Conservation (phyloP, 2,113 vertebrate species). For the Alethe diademata region DNA sequence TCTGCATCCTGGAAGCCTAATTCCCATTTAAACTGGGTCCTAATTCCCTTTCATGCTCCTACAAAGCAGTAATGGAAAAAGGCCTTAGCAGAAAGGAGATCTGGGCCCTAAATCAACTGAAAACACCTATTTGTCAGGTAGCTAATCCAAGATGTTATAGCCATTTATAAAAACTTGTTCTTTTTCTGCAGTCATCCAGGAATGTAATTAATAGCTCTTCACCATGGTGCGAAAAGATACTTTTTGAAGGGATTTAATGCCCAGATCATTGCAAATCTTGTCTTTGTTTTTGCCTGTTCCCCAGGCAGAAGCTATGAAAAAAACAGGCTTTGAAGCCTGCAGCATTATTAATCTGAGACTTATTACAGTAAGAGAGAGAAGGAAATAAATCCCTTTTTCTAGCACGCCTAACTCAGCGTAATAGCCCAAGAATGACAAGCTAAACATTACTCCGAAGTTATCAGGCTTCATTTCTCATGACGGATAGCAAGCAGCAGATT, state of each 20-base stretch:
- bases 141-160: not conserved
- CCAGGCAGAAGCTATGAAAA: conserved; percentile 29
- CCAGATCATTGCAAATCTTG: conserved; percentile 19
- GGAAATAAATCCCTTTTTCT: conserved; percentile 46
- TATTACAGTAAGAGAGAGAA: conserved; percentile 15
- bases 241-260: conserved; percentile 25
- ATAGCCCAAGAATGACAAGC: conserved; percentile 59
- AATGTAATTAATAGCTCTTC: conserved; percentile 17
- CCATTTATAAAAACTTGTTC: not conserved
- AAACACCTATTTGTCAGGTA: conserved; percentile 33
- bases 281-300: conserved; percentile 19
- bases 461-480: conserved; percentile 53
- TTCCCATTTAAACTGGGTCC: not conserved
- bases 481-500: conserved; percentile 8
- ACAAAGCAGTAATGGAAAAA: not conserved
- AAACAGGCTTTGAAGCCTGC: conserved; percentile 41
- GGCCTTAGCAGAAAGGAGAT: not conserved
- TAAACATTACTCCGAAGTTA: conserved; percentile 53
- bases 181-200: conserved; percentile 4
- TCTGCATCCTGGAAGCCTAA: accelerated
- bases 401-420: conserved; percentile 38
- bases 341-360: conserved; percentile 53
- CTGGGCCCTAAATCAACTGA: not conserved
- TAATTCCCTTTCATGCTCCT: not conserved
- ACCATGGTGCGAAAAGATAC: not conserved